These are phyloP conservation scores for Ormyrus labotus DNA, from an alignment of 2,888 invertebrate species.

Conservation along the genomic window DNA sequence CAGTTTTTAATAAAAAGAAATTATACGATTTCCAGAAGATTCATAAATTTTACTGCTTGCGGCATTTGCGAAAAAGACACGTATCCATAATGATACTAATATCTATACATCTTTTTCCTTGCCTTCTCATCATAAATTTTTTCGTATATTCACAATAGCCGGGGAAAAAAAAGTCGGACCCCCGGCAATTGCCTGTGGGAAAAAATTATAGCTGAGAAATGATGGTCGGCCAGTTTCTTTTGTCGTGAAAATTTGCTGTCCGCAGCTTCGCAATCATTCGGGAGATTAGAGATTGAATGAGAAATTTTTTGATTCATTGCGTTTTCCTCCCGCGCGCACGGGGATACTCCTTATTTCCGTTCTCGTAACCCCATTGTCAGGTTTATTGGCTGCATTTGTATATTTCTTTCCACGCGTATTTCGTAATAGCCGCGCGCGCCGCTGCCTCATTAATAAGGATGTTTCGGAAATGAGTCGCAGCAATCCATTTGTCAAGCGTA, in stretches of 20 bases:
- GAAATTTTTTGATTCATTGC: slow-evolving; percentile 18
- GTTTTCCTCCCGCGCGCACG: background rate
- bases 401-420: background rate
- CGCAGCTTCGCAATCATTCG: slow-evolving; percentile 37
- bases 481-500: slow-evolving; percentile 46
- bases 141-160: no score
- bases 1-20: no score
- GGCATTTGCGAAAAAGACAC: no score
- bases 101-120: no score
- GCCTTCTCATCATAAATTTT: no score
- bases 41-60: no score
- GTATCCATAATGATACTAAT: no score
- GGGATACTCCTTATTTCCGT: slow-evolving; percentile 11
- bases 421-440: background rate
- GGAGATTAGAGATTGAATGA: slow-evolving; percentile 46
- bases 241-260: slow-evolving; percentile 37
- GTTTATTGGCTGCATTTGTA: slow-evolving; percentile 10
- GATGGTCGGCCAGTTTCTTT: slow-evolving; percentile 8
- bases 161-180: slow-evolving; percentile 12
- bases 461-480: slow-evolving; percentile 34
- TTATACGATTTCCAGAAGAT: no score
- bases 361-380: background rate
- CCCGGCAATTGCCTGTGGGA: slow-evolving; percentile 6
- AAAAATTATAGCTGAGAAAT: slow-evolving; percentile 21
- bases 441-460: slow-evolving; percentile 25